Base-by-base conservation (phyloP, 2,888 invertebrate genomes). In the Orthonychiurus folsomi region DNA sequence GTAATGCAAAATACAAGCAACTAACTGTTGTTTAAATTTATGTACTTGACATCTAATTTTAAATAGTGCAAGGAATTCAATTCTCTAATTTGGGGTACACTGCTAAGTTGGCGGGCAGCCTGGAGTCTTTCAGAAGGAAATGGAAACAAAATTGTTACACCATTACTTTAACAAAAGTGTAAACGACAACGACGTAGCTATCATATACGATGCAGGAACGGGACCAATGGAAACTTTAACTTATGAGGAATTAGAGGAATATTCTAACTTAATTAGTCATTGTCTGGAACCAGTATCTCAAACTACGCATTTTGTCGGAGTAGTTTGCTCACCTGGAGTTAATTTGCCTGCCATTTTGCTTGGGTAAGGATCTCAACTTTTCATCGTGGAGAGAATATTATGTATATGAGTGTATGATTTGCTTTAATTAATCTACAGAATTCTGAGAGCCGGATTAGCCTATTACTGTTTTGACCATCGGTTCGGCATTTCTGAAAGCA, bases 291-390 rank as follows among this genome's bases (percentile, higher is more conserved):
- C n/a, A 52, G 9, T 21, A 12, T 9, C 3, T 9, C 3, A 20
- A 20, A 18, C 24, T 18, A n/a, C 28, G 24, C 61, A 63, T 61
- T 75, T 71, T 56, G 77, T 83, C 70, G 82, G 81, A 50, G 73
- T 83, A 55, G 74, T 80, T 57, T 79, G 82, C 61, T 77, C 78
- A 54, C 80, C 81, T 70, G 81, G 81, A 74, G 74, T 79, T 54
- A 77, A 80, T 57, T 77, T 82, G 70, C 83, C 83, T 50, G 79
- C 81, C 67, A 74, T 82, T 63, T 78, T 83, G 69, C 78, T 83
- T 37, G 81, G 82, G 84, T 83, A 78, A 79, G 80, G 12, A 23
- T 20, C n/a, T n/a, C n/a, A n/a, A n/a, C n/a, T n/a, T n/a, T n/a
- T n/a, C n/a, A n/a, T n/a, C n/a, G n/a, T n/a, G n/a, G n/a, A n/a